Evolutionary conservation across 1,140 invertebrate genomes (phyloP).

Genomic region (Bombyx mori): DNA sequence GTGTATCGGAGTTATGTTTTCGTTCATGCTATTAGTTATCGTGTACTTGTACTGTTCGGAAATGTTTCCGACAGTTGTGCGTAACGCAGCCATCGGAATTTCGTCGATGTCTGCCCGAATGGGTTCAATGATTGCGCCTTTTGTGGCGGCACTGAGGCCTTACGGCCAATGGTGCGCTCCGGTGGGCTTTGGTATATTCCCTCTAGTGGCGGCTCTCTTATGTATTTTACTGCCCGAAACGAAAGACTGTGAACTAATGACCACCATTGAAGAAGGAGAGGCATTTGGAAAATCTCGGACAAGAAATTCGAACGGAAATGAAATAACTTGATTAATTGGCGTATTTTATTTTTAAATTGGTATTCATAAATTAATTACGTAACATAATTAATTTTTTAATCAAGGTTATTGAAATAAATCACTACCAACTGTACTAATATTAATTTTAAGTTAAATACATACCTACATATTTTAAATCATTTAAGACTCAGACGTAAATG

Average conservation of each 20-base stretch:
- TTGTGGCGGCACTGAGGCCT: conserved; percentile 66
- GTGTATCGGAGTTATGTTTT: conserved; percentile 76
- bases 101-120: conserved; percentile 78
- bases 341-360: too few relatives aligned
- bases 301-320: conserved; percentile 1
- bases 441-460: not conserved
- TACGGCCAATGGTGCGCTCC: conserved; percentile 75
- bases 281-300: conserved; percentile 71
- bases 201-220: conserved; percentile 75
- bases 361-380: too few relatives aligned
- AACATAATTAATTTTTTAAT: too few relatives aligned
- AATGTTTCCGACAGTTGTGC: conserved; percentile 78
- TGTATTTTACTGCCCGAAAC: conserved; percentile 83
- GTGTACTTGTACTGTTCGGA: conserved; percentile 79
- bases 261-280: conserved; percentile 84
- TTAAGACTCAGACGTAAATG: too few relatives aligned
- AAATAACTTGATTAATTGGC: not conserved
- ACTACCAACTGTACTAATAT: not conserved
- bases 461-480: too few relatives aligned
- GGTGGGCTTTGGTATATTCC: conserved; percentile 77
- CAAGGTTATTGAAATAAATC: too few relatives aligned
- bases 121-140: conserved; percentile 78
- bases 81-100: conserved; percentile 77
- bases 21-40: conserved; percentile 76
- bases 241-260: conserved; percentile 78